Conservation (phyloP, 2,113 vertebrate genomes). For the Dipodomys stephensi region DNA sequence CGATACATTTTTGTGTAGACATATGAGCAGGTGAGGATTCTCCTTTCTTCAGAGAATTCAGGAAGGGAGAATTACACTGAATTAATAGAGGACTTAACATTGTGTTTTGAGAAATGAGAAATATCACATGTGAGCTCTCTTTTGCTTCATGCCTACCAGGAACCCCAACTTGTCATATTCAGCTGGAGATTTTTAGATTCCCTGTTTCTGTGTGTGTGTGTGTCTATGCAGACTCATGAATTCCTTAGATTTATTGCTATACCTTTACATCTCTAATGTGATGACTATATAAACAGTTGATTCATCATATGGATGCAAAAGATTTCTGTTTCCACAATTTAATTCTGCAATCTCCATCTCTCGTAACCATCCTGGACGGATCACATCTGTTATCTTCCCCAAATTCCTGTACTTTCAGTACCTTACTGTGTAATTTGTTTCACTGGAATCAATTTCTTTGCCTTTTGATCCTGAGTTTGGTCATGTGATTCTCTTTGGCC, state of each 20-base stretch:
- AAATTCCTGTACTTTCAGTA: background rate
- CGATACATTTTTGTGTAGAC: background rate
- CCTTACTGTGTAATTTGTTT: constrained; percentile 30
- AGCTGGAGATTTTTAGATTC: background rate
- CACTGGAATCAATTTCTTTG: background rate
- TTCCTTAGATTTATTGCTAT: background rate
- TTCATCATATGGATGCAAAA: background rate
- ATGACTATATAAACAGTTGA: background rate
- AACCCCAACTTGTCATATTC: background rate
- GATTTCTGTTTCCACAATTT: background rate
- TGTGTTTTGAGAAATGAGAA: constrained; percentile 6
- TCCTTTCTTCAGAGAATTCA: constrained; percentile 1
- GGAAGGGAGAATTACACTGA: background rate
- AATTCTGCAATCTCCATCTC: background rate
- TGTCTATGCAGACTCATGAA: background rate
- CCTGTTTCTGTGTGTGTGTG: background rate
- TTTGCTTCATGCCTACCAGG: background rate
- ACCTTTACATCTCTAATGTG: background rate
- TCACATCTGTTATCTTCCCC: background rate
- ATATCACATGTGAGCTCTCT: background rate
- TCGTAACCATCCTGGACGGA: background rate
- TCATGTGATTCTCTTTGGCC: background rate
- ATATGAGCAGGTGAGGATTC: background rate
- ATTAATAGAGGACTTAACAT: background rate
- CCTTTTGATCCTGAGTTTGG: constrained; percentile 26